Evolutionary conservation across 2,113 vertebrate genomes (phyloP).

Genomic region (Pterocles orientalis): DNA sequence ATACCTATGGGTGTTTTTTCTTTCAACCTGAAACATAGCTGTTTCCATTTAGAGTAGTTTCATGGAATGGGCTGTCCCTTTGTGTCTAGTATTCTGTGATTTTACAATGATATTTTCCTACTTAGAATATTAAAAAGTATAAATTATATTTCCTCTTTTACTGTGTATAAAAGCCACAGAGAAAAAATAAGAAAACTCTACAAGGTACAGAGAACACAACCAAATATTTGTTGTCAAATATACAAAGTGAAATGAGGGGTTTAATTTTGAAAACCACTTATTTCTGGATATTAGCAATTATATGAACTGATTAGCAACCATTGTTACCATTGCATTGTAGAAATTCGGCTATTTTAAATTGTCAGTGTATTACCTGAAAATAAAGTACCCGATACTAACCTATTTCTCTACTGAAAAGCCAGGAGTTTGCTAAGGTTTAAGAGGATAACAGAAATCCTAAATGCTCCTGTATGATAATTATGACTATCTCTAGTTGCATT

Average conservation of each 20-base stretch:
- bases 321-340: background rate
- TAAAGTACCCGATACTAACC: background rate
- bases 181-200: background rate
- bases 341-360: background rate
- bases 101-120: background rate
- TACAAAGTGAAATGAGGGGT: background rate
- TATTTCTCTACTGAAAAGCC: background rate
- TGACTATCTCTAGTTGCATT: background rate
- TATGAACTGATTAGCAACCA: background rate
- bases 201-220: background rate
- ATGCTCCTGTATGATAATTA: background rate
- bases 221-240: background rate
- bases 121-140: background rate
- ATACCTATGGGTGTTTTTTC: background rate
- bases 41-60: background rate
- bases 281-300: background rate
- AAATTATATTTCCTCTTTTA: background rate
- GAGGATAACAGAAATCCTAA: background rate
- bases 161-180: background rate
- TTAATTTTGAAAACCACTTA: background rate
- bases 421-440: background rate
- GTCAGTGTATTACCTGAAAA: background rate
- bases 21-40: background rate
- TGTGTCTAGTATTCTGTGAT: background rate
- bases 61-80: background rate